Conservation (phyloP, 2,888 invertebrate genomes). For the Neoaliturus tenellus region DNA sequence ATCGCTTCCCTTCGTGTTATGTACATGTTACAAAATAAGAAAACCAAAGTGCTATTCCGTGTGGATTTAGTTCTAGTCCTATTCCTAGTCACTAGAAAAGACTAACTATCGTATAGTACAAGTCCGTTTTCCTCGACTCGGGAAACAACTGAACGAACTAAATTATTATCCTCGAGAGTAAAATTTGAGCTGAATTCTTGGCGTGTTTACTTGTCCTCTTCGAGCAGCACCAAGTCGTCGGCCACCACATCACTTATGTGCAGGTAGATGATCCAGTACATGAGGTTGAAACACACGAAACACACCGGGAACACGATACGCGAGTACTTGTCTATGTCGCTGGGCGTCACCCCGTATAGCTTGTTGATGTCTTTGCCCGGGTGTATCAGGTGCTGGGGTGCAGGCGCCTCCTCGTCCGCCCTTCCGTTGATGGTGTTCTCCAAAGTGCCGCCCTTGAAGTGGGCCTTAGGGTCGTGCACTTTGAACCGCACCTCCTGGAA, state of each 20-base stretch:
- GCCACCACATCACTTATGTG: slow-evolving; percentile 97
- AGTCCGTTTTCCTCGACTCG: not conserved
- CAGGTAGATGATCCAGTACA: slow-evolving; percentile 98
- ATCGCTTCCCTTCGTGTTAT: slow-evolving; percentile 23
- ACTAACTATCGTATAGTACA: slow-evolving; percentile 29
- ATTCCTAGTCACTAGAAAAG: slow-evolving; percentile 26
- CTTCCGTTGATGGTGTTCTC: slow-evolving; percentile 93
- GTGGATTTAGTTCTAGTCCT: slow-evolving; percentile 11
- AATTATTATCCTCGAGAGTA: slow-evolving; percentile 1
- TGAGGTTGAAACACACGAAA: slow-evolving; percentile 98
- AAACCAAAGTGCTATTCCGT: slow-evolving; percentile 11
- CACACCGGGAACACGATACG: slow-evolving; percentile 98
- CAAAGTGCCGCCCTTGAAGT: slow-evolving; percentile 93
- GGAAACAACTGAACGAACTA: not conserved
- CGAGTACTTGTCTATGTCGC: slow-evolving; percentile 99
- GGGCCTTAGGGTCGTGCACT: slow-evolving; percentile 95
- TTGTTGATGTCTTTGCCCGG: slow-evolving; percentile 96
- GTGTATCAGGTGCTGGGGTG: slow-evolving; percentile 87
- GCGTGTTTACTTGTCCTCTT: slow-evolving; percentile 78
- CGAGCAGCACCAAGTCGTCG: slow-evolving; percentile 92
- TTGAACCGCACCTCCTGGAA: slow-evolving; percentile 97
- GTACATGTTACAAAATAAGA: slow-evolving; percentile 6
- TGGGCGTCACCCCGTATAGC: slow-evolving; percentile 94
- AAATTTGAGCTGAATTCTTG: slow-evolving; percentile 1
- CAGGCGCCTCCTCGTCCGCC: slow-evolving; percentile 78